A percentile compares a stretch with the other conserved stretches of the same genome.
These are phyloP conservation scores for Pecten maximus DNA, from an alignment of 2,888 invertebrate species.

Conservation along the genomic window DNA sequence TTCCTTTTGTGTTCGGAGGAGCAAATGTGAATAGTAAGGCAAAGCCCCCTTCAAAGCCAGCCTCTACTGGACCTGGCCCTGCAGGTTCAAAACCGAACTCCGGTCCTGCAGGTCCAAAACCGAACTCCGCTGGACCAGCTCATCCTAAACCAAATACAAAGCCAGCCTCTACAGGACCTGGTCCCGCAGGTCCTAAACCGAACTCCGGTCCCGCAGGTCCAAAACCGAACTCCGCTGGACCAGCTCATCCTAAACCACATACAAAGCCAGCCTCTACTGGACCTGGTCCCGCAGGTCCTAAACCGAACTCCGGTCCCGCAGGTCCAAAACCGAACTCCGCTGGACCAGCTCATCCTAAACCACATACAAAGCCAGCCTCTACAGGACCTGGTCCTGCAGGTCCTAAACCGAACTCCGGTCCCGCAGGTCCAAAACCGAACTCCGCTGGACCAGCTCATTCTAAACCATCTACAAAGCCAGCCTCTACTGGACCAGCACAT, in stretches of 20 bases:
- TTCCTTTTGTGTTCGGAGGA: not conserved
- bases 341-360: not conserved
- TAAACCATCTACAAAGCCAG: not conserved
- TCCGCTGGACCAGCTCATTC: not conserved
- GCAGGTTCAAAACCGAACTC: no score
- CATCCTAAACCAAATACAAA: not conserved
- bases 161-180: not conserved
- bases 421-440: not conserved
- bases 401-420: no score
- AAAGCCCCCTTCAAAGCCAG: not conserved
- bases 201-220: not conserved
- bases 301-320: no score
- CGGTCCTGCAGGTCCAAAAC: not conserved
- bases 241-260: not conserved
- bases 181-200: not conserved
- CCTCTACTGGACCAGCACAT: not conserved
- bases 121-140: not conserved
- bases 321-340: not conserved
- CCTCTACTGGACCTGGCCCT: not conserved
- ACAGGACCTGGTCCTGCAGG: not conserved
- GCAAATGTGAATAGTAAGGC: not conserved
- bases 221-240: not conserved
- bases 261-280: not conserved
- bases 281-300: not conserved
- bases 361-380: not conserved